Conservation (phyloP, 2,113 vertebrate genomes). For the Naja naja region DNA sequence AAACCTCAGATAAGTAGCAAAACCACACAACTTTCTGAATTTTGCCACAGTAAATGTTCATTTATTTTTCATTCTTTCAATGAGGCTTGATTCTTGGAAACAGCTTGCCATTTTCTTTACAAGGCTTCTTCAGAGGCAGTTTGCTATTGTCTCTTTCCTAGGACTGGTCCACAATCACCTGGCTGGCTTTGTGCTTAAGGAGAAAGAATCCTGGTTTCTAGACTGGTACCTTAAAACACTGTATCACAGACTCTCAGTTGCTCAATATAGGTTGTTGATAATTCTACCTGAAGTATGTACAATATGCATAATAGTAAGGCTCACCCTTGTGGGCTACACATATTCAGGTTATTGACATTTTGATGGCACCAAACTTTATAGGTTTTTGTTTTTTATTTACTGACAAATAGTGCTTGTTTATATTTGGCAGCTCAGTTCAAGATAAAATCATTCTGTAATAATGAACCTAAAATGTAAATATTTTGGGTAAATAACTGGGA, state of each 20-base stretch:
- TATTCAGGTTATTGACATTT: not conserved
- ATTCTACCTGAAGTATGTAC: constrained; percentile 22
- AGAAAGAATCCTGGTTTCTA: not conserved
- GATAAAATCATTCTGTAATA: not conserved
- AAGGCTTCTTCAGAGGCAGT: not conserved
- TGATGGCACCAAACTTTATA: not conserved
- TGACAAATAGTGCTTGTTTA: not conserved
- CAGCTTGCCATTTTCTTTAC: not conserved
- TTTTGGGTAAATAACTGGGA: not conserved
- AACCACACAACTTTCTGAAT: not conserved
- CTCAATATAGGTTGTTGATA: constrained; percentile 30
- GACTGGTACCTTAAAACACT: not conserved
- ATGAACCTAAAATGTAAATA: not conserved
- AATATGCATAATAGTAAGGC: not conserved
- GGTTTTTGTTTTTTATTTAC: not conserved
- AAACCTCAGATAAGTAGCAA: not conserved
- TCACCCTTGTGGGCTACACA: not conserved
- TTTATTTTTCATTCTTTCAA: not conserved
- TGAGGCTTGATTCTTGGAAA: not conserved
- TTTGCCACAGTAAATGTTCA: not conserved
- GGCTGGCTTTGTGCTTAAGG: not conserved
- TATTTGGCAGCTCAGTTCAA: not conserved
- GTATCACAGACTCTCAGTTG: not conserved
- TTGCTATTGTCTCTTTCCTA: not conserved
- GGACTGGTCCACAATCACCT: not conserved